phyloP scores from a whole-genome alignment of 2,113 vertebrate species.

The Onychostruthus taczanowskii region DNA sequence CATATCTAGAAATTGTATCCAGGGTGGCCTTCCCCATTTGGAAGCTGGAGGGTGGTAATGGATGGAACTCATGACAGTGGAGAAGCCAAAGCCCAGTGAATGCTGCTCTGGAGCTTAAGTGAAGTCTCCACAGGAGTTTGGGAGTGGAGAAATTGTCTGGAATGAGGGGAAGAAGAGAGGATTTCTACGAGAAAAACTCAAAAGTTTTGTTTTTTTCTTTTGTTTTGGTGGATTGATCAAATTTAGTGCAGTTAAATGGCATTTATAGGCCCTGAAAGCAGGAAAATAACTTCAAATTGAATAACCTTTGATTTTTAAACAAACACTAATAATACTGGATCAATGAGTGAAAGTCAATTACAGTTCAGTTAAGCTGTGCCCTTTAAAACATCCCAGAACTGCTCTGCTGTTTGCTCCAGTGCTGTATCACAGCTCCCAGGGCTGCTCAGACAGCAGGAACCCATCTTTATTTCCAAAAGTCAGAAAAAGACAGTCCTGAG shows the following conservation, averaged over 20 bases:
- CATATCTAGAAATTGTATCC: background rate
- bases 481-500: background rate
- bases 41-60: background rate
- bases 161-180: background rate
- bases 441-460: background rate
- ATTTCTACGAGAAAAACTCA: background rate
- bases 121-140: background rate
- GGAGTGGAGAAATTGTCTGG: background rate
- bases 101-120: background rate
- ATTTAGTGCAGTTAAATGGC: background rate
- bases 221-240: background rate
- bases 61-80: rapidly evolving
- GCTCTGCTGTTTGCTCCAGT: background rate
- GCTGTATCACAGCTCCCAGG: background rate
- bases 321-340: slow-evolving; percentile 17
- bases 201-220: background rate
- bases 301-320: slow-evolving; percentile 25
- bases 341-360: slow-evolving; percentile 47
- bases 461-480: background rate
- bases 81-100: background rate
- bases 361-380: background rate
- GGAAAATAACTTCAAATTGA: background rate
- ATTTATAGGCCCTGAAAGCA: background rate
- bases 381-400: slow-evolving; percentile 21
- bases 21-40: background rate